Conservation (phyloP, 2,797 vertebrate species). For the Podarcis siculus region DNA sequence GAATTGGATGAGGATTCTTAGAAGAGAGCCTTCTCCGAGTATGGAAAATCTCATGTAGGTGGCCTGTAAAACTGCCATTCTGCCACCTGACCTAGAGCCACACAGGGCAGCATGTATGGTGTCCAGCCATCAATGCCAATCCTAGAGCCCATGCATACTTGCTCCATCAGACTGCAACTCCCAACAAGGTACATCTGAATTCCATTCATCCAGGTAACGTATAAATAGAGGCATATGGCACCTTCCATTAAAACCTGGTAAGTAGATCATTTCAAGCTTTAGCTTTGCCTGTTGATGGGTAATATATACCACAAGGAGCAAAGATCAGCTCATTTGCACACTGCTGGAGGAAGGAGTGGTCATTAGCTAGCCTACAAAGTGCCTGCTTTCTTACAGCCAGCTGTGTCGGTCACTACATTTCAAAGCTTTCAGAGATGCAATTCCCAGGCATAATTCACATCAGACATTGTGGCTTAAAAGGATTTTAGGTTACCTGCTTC, state of each 20-base stretch:
- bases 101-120: background rate
- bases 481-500: background rate
- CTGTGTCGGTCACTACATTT: background rate
- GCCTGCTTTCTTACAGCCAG: background rate
- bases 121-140: background rate
- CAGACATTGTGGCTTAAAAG: background rate
- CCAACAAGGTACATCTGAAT: too few species aligned
- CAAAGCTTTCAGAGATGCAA: slow-evolving; percentile 26
- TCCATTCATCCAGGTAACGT: background rate
- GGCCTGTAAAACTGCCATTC: background rate
- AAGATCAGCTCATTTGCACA: slow-evolving; percentile 27
- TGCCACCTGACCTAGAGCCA: background rate
- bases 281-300: background rate
- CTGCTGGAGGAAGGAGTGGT: background rate
- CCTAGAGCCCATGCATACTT: background rate
- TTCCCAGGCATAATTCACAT: background rate
- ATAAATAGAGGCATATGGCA: background rate
- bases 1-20: background rate
- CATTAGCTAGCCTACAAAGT: slow-evolving; percentile 27
- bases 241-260: background rate
- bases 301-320: rapidly evolving
- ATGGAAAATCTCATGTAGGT: background rate
- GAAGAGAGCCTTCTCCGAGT: background rate
- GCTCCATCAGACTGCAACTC: background rate
- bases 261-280: background rate